Percentiles rank a stretch among this genome's conserved stretches.
These are phyloP conservation scores for Rhincodon typus DNA, from an alignment of 2,797 vertebrate species.

Conservation along the genomic window DNA sequence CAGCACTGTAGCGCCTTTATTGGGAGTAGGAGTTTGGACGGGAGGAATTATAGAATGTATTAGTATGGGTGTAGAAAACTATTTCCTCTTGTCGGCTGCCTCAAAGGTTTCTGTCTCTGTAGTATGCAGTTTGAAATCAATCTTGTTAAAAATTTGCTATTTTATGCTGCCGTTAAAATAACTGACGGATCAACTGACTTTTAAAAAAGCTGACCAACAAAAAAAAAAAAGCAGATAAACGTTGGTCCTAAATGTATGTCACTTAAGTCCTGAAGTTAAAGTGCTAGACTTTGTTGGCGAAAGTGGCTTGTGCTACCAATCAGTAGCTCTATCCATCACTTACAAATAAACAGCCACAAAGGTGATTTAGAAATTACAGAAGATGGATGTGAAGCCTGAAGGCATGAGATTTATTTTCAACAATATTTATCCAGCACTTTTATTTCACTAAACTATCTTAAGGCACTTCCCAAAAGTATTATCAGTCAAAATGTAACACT, in stretches of 20 bases:
- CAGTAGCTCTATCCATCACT: background rate
- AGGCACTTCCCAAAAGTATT: too few relatives aligned
- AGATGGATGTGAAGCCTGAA: background rate
- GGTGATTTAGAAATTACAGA: background rate
- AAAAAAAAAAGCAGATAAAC: background rate
- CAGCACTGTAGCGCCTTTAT: too few relatives aligned
- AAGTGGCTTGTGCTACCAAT: background rate
- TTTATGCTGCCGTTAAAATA: background rate
- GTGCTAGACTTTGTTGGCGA: background rate
- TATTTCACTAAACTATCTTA: too few relatives aligned
- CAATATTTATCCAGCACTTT: background rate
- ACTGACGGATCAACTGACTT: too few relatives aligned
- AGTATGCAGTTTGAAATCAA: too few relatives aligned
- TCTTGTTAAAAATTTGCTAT: too few relatives aligned
- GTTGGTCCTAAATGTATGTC: background rate
- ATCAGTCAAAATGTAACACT: too few relatives aligned
- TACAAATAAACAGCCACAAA: background rate
- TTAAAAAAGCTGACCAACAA: background rate
- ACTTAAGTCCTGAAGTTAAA: background rate
- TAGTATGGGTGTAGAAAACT: too few relatives aligned
- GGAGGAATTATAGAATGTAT: too few relatives aligned
- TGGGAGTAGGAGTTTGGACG: too few relatives aligned
- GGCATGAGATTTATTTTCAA: background rate
- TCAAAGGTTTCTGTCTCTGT: too few relatives aligned
- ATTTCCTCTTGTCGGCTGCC: too few relatives aligned